Conservation (phyloP, 2,797 vertebrate genomes). For the Amblyraja radiata region DNA sequence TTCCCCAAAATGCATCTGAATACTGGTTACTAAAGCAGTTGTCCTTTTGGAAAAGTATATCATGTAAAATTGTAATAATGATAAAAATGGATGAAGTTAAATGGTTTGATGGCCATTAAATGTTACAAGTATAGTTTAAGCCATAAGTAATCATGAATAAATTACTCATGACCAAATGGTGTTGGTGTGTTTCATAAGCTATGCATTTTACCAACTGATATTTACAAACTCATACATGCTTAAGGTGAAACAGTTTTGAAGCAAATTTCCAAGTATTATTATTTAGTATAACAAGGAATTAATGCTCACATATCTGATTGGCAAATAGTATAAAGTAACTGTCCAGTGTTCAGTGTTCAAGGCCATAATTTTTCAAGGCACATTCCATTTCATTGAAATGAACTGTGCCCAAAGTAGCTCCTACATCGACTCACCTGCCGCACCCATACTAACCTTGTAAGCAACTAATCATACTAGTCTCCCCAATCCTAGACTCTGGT, state of each 20-base stretch:
- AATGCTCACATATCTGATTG: background rate
- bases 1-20: background rate
- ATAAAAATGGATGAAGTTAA: background rate
- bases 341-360: background rate
- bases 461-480: too few species aligned
- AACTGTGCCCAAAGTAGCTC: too few species aligned
- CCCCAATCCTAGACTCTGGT: too few species aligned
- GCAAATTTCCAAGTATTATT: background rate
- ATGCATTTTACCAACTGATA: background rate
- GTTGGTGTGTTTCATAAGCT: background rate
- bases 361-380: background rate
- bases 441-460: too few species aligned
- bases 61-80: background rate
- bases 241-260: background rate
- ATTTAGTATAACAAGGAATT: background rate
- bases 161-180: background rate
- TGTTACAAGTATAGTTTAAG: background rate
- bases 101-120: background rate
- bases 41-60: background rate
- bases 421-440: too few species aligned
- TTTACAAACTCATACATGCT: background rate
- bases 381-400: background rate
- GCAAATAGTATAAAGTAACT: background rate
- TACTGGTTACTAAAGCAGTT: background rate
- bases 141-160: conserved; percentile 8